These are phyloP conservation scores for Ooceraea biroi DNA, from an alignment of 1,140 invertebrate genomes.

Conservation along the genomic window DNA sequence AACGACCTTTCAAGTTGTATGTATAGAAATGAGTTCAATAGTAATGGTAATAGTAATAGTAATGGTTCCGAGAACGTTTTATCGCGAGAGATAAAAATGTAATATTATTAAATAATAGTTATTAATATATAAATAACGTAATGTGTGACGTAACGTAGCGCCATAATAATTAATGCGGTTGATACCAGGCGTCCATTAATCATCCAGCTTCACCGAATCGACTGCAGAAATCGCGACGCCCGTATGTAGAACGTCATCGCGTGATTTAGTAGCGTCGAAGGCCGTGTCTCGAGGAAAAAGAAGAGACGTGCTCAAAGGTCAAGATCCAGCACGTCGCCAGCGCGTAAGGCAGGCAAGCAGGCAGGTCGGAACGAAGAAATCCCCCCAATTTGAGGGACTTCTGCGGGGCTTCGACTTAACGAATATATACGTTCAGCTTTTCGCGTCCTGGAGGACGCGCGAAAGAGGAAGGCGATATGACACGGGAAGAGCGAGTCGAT, in stretches of 20 bases:
- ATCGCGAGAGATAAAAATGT: background rate
- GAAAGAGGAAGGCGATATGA: slow-evolving; percentile 58
- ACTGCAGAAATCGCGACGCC: background rate
- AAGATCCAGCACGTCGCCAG: slow-evolving; percentile 63
- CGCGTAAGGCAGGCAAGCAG: slow-evolving; percentile 16
- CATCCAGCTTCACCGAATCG: background rate
- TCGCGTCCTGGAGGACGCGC: slow-evolving; percentile 65
- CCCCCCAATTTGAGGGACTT: slow-evolving; percentile 84
- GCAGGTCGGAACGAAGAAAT: slow-evolving; percentile 69
- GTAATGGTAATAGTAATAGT: too few species aligned
- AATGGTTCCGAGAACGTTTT: background rate
- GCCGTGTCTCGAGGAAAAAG: slow-evolving; percentile 2
- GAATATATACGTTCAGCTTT: slow-evolving; percentile 83
- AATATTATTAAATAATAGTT: slow-evolving; percentile 18
- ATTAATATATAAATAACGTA: background rate
- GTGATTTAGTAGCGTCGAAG: slow-evolving; percentile 48
- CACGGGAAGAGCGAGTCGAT: slow-evolving; percentile 8
- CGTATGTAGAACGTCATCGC: background rate
- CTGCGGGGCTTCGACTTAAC: slow-evolving; percentile 83
- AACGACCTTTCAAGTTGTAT: background rate
- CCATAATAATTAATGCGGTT: background rate
- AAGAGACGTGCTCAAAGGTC: slow-evolving; percentile 54
- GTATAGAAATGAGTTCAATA: background rate
- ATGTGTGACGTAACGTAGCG: background rate
- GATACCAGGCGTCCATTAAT: background rate